Evolutionary conservation across 2,113 vertebrate species (phyloP).

Genomic region (Dolichotis patagonum): DNA sequence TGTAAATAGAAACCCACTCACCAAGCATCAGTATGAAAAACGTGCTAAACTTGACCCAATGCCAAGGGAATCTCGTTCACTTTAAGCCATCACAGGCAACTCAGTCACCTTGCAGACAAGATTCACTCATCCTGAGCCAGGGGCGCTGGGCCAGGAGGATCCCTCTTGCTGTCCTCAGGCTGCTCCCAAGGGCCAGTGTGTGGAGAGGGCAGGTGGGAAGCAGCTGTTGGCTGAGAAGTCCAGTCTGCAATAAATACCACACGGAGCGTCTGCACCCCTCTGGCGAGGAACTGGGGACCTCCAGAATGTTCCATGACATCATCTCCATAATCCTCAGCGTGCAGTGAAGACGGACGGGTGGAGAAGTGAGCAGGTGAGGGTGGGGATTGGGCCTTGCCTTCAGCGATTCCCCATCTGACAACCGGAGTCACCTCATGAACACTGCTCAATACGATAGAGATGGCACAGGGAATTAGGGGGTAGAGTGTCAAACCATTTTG

Average conservation of each 20-base stretch:
- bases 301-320: constrained; percentile 63
- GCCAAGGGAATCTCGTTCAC: not conserved
- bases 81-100: not conserved
- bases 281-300: not conserved
- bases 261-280: not conserved
- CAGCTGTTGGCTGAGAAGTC: constrained; percentile 43
- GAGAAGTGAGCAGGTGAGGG: not conserved
- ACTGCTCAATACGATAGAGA: not conserved
- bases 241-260: constrained; percentile 49
- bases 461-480: fast-evolving
- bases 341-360: not conserved
- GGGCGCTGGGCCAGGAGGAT: not conserved
- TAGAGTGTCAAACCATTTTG: too few relatives aligned
- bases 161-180: not conserved
- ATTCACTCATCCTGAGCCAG: not conserved
- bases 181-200: not conserved
- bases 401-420: not conserved
- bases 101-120: not conserved
- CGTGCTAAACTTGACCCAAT: too few relatives aligned
- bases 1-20: not conserved
- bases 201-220: not conserved
- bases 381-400: not conserved
- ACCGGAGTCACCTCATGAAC: not conserved
- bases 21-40: not conserved
- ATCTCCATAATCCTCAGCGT: not conserved